Conservation (phyloP, 2,888 invertebrate genomes). For the Trisateles emortualis region DNA sequence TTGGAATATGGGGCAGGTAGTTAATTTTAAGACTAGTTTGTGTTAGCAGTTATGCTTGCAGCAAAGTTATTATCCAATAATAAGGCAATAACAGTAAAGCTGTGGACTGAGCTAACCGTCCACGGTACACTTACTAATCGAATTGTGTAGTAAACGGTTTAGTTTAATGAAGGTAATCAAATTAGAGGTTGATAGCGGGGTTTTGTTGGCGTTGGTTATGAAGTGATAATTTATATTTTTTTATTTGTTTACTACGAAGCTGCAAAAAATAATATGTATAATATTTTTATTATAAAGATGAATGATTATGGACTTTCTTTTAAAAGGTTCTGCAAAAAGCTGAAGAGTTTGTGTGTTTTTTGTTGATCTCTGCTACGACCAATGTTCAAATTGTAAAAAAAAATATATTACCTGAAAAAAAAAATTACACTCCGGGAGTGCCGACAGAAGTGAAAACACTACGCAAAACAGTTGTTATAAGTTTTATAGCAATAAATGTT, state of each 20-base stretch:
- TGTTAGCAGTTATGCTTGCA: constrained; percentile 17
- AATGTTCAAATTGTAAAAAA: too few relatives aligned
- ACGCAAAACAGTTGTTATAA: too few relatives aligned
- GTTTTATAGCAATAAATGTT: too few relatives aligned
- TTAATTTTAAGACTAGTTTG: constrained; percentile 4
- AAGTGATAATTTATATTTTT: neutral
- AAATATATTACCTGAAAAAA: too few relatives aligned
- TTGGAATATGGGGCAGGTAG: constrained; percentile 8
- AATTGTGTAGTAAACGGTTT: constrained; percentile 39
- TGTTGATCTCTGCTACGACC: too few relatives aligned
- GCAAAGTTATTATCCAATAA: constrained; percentile 52
- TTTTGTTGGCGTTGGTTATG: neutral
- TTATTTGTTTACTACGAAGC: neutral
- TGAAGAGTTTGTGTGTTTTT: too few relatives aligned
- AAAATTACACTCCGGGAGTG: too few relatives aligned
- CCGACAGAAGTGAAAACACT: too few relatives aligned
- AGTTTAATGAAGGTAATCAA: constrained; percentile 40
- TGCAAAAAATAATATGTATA: too few relatives aligned
- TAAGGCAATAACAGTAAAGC: constrained; percentile 54
- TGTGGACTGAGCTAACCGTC: constrained; percentile 29
- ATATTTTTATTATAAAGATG: too few relatives aligned
- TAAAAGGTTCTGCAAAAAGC: too few relatives aligned
- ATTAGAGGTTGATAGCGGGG: constrained; percentile 23
- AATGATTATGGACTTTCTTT: too few relatives aligned
- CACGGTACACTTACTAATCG: constrained; percentile 35